Evolutionary conservation across 1,140 invertebrate genomes (phyloP), one percentile per base, ranked within the genome.

Genomic region (Drosophila novamexicana): DNA sequence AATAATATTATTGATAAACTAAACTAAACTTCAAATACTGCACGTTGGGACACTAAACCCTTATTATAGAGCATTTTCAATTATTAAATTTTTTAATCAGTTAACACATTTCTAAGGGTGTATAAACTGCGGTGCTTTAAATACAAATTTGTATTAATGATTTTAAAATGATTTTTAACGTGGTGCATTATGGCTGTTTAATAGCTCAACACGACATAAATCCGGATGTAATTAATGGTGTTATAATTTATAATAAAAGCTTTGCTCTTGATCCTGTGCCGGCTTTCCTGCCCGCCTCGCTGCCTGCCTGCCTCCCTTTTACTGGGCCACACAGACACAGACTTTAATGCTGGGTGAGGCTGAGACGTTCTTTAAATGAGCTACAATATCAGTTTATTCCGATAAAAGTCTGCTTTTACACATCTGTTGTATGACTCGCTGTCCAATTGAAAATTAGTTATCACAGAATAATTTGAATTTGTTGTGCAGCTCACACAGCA

Each of bases 91-190:
- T 18, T 18, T 18, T 18, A 18, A 18, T 18, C 22, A 29, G 22
- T 7, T 42, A 1, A 42, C n/a, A 50, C 29, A 1, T n/a, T 47
- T 18, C 9, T 29, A 34, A 50, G 34, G 16, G 29, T 14, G 36
- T 34, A 32, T 8, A 8, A 32, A 36, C 12, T 52, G 7, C n/a
- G n/a, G 12, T 29, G 18, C 10, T 8, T 12, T 8, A 1, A 12
- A 12, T 10, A 2, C 1, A 16, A 59, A 66, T 42, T 63, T 71
- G 56, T 69, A 77, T 76, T 81, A 82, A 86, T 83, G 76, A 77
- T 79, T 88, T 86, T 82, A 79, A 86, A 86, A 79, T 86, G 83
- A 86, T 83, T 88, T 85, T 77, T 88, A 86, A 82, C 79, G 63
- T 78, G 71, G 36, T 69, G 67, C 75, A 84, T 81, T 86, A 73